Conservation (phyloP, 2,888 invertebrate species). For the Chymomyza amoena region DNA sequence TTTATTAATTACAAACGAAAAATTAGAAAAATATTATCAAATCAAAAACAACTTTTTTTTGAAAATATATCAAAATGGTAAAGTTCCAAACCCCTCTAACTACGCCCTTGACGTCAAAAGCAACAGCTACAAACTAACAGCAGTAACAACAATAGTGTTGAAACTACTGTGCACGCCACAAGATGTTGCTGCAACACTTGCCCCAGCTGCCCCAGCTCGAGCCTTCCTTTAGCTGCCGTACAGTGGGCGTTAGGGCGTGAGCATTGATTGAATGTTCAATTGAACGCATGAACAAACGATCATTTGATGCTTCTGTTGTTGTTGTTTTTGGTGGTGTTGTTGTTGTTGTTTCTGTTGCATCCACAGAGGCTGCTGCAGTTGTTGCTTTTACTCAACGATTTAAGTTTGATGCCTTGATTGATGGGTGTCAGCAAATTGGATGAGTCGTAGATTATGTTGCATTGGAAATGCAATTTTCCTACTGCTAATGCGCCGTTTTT, state of each 20-base stretch:
- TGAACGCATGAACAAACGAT: conserved; percentile 64
- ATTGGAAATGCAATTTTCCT: conserved; percentile 47
- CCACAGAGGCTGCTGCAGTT: conserved; percentile 3
- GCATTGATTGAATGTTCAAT: conserved; percentile 67
- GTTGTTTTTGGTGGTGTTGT: neutral
- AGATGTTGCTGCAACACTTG: conserved; percentile 3
- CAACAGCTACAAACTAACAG: conserved; percentile 12
- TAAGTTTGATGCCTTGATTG: conserved; percentile 60
- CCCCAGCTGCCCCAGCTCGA: neutral
- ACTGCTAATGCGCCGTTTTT: conserved; percentile 10
- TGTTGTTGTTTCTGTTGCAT: neutral
- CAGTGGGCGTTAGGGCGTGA: conserved; percentile 54
- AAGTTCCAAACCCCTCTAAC: neutral
- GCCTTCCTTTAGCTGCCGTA: conserved; percentile 7
- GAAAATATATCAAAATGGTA: no score
- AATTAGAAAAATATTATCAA: no score
- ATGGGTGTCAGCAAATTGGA: conserved; percentile 63
- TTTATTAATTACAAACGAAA: no score
- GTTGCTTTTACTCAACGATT: conserved; percentile 37
- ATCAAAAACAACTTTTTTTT: no score
- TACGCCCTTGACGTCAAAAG: conserved; percentile 1
- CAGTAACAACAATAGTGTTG: neutral
- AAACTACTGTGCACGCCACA: neutral
- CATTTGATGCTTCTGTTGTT: conserved; percentile 39
- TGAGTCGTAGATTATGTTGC: conserved; percentile 59